Conservation (phyloP, 2,113 vertebrate species). For the Petromus typicus region DNA sequence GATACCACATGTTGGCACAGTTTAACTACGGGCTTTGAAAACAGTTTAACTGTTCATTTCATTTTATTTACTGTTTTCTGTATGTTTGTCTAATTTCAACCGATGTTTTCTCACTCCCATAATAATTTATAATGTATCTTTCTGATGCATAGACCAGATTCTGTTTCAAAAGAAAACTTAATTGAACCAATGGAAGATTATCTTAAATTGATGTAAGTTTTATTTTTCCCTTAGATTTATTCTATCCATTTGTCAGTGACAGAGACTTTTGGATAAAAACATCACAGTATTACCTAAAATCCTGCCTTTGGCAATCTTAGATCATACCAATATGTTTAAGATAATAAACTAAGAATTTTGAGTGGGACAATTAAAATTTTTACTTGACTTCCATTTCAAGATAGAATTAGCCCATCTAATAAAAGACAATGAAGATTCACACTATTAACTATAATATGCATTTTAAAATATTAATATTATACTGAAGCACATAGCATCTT, state of each 20-base stretch:
- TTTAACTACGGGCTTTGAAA: too few species aligned
- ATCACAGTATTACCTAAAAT: neutral
- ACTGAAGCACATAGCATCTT: neutral
- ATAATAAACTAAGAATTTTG: neutral
- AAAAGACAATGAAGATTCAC: neutral
- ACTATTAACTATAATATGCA: neutral
- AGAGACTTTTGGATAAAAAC: neutral
- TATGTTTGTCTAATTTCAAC: neutral
- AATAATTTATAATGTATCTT: neutral
- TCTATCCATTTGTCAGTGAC: neutral
- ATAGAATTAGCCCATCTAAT: neutral
- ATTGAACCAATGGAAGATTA: neutral
- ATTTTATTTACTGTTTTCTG: conserved; percentile 7
- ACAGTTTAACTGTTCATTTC: too few species aligned
- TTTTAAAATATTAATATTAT: conserved; percentile 4
- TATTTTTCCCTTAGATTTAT: neutral
- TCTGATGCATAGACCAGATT: neutral
- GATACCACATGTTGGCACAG: neutral
- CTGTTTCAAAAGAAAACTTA: neutral
- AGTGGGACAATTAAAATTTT: neutral
- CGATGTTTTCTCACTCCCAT: neutral
- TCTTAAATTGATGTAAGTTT: neutral
- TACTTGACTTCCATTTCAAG: conserved; percentile 21
- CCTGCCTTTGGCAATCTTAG: neutral
- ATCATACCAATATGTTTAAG: neutral